These are phyloP conservation scores for Mercenaria mercenaria DNA, from an alignment of 1,140 invertebrate species.

Conservation along the genomic window DNA sequence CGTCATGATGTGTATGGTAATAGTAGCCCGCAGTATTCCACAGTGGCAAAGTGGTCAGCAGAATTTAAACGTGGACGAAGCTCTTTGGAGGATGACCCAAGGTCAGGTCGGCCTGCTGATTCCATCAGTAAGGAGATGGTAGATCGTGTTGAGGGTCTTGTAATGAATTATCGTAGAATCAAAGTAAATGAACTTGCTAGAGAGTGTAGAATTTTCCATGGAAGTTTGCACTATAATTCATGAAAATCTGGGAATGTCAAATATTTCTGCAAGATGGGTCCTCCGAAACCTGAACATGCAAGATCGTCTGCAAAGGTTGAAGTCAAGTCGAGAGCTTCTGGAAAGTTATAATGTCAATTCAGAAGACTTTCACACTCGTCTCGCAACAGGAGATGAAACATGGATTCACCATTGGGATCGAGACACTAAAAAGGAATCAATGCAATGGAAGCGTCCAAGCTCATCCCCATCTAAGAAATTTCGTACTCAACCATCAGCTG, in stretches of 20 bases:
- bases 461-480: too few species aligned
- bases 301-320: background rate
- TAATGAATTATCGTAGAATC: background rate
- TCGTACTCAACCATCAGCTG: too few species aligned
- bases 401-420: too few species aligned
- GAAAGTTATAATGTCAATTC: too few species aligned
- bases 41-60: slow-evolving; percentile 10
- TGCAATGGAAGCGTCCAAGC: too few species aligned
- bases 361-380: too few species aligned
- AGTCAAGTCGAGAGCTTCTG: too few species aligned
- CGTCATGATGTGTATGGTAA: background rate
- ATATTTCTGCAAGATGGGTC: too few species aligned
- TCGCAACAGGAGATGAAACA: too few species aligned
- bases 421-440: too few species aligned
- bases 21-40: background rate
- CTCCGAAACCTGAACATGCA: background rate
- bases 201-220: background rate
- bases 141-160: background rate
- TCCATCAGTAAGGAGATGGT: background rate
- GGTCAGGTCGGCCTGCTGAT: background rate
- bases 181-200: background rate
- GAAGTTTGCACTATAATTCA: background rate
- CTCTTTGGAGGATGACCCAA: background rate
- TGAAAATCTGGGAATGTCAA: too few species aligned
- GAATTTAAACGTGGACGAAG: background rate